Evolutionary conservation across 2,797 vertebrate genomes (phyloP).

Genomic region (Sebastes taczanowskii): DNA sequence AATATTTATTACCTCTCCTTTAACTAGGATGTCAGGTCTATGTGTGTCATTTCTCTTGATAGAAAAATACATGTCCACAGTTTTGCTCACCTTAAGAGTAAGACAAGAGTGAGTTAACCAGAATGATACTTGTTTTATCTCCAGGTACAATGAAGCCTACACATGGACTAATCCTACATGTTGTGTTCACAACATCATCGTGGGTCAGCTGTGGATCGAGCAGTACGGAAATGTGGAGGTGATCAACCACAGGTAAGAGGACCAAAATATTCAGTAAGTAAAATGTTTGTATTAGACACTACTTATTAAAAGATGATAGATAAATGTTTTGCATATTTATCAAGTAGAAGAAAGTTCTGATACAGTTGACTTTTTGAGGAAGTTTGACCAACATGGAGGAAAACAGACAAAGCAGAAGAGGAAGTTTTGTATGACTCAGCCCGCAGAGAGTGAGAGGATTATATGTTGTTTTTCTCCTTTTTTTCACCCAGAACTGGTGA

Average conservation of each 20-base stretch:
- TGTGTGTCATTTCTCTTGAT: no score
- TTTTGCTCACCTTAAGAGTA: no score
- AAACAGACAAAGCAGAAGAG: constrained; percentile 7
- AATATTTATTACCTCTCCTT: no score
- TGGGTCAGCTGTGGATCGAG: constrained; percentile 98
- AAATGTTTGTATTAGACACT: background rate
- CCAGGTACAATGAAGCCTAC: constrained; percentile 92
- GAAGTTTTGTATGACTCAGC: constrained; percentile 35
- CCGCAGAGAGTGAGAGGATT: constrained; percentile 15
- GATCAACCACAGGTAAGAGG: constrained; percentile 91
- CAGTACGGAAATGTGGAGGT: constrained; percentile 96
- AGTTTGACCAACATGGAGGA: background rate
- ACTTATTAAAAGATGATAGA: background rate
- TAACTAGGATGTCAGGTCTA: no score
- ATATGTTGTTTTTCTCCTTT: background rate
- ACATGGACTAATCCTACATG: constrained; percentile 98
- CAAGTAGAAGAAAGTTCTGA: background rate
- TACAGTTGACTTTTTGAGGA: background rate
- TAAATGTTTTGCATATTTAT: background rate
- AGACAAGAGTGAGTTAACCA: no score
- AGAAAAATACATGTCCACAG: no score
- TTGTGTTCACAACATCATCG: constrained; percentile 98
- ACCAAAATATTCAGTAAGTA: fast-evolving
- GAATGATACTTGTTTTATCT: background rate
- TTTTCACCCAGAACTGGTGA: constrained; percentile 89